These are phyloP conservation scores for Belonocnema kinseyi DNA, from an alignment of 1,140 invertebrate genomes.

Conservation along the genomic window DNA sequence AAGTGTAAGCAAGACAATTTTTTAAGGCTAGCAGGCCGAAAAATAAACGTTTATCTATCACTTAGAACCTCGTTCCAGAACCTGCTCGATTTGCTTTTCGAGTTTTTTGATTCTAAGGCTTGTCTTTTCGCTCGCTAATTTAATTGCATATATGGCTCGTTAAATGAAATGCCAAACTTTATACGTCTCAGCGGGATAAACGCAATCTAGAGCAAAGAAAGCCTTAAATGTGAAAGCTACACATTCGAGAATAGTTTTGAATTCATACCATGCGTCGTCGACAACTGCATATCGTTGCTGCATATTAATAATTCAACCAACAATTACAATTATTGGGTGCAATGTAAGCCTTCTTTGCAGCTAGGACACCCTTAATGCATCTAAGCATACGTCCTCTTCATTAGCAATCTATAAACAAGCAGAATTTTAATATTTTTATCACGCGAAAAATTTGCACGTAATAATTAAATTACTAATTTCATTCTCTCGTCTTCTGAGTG, in stretches of 20 bases:
- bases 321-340: not conserved
- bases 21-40: too few relatives aligned
- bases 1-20: too few relatives aligned
- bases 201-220: conserved; percentile 35
- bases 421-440: not conserved
- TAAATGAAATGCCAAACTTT: conserved; percentile 39
- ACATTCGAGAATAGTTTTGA: conserved; percentile 7
- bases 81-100: conserved; percentile 2
- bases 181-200: conserved; percentile 12
- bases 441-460: not conserved
- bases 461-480: not conserved
- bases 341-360: not conserved
- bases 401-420: not conserved
- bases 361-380: not conserved
- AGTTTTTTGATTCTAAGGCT: conserved; percentile 27
- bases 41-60: too few relatives aligned
- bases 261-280: conserved; percentile 31
- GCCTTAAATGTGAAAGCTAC: conserved; percentile 33
- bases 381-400: not conserved
- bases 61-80: conserved; percentile 8
- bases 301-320: conserved; percentile 31
- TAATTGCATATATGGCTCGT: conserved; percentile 34
- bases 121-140: not conserved
- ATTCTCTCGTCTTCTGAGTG: not conserved
- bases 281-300: conserved; percentile 29